Conservation (phyloP, 2,888 invertebrate genomes). For the Philereme vetulata region DNA sequence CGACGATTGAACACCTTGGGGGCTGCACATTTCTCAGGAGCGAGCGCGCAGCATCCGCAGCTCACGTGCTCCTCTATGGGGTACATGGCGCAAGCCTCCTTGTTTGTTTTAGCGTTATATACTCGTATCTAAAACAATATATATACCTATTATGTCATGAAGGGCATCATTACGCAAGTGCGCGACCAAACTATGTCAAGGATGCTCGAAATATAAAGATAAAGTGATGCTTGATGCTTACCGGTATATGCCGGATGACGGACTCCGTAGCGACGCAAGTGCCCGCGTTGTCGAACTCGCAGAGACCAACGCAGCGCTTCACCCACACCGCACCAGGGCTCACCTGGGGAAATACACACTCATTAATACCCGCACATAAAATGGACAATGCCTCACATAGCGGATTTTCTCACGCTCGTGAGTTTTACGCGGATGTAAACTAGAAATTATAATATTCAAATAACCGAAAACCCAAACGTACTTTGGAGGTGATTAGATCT, state of each 20-base stretch:
- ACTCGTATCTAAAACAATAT: conserved; percentile 64
- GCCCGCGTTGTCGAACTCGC: conserved; percentile 63
- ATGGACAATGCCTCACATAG: conserved; percentile 44
- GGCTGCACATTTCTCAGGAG: conserved; percentile 58
- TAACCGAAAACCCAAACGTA: conserved; percentile 27
- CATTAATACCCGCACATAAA: conserved; percentile 45
- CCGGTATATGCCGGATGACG: conserved; percentile 63
- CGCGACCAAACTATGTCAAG: conserved; percentile 66
- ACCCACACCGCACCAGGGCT: conserved; percentile 75
- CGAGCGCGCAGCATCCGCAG: conserved; percentile 67
- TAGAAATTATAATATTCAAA: conserved; percentile 41
- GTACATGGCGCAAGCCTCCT: conserved; percentile 69
- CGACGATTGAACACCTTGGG: conserved; percentile 72
- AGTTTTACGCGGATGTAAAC: conserved; percentile 48
- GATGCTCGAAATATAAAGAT: conserved; percentile 59
- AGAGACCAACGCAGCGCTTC: conserved; percentile 73
- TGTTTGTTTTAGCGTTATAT: conserved; percentile 66
- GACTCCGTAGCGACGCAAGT: conserved; percentile 64
- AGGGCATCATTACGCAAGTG: conserved; percentile 50
- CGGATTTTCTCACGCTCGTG: conserved; percentile 67
- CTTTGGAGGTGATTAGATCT: conserved; percentile 19
- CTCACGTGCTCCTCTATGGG: conserved; percentile 68
- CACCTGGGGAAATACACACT: conserved; percentile 68
- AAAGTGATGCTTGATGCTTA: conserved; percentile 58
- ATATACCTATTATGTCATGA: conserved; percentile 62